Conservation (phyloP, 1,140 invertebrate genomes). For the Tyrophagus putrescentiae region DNA sequence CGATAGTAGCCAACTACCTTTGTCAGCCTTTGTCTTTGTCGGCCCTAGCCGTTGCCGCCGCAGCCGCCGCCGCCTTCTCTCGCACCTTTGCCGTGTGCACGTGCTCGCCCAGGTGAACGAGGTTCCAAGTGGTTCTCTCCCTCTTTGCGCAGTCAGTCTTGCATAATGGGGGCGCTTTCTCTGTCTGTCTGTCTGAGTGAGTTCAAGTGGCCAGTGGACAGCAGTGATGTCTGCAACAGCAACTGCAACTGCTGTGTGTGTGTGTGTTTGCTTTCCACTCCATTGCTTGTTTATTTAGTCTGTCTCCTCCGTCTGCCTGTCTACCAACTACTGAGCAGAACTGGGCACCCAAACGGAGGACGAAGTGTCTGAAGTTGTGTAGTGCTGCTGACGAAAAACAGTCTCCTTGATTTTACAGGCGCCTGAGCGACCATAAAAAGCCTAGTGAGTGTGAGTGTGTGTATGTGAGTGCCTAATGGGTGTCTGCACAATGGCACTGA, state of each 20-base stretch:
- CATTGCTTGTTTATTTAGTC: slow-evolving; percentile 10
- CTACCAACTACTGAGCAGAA: too few relatives aligned
- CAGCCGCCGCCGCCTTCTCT: slow-evolving; percentile 4
- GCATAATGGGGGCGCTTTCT: slow-evolving; percentile 4
- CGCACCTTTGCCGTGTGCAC: neutral
- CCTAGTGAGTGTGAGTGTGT: too few relatives aligned
- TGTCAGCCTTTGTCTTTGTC: neutral
- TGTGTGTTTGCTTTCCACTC: slow-evolving; percentile 13
- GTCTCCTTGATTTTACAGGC: too few relatives aligned
- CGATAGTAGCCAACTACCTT: slow-evolving; percentile 4
- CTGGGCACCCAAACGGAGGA: too few relatives aligned
- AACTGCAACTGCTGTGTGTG: too few relatives aligned
- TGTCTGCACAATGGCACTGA: too few relatives aligned
- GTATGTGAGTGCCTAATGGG: too few relatives aligned
- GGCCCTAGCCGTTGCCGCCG: neutral
- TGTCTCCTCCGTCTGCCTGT: neutral
- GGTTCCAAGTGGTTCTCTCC: neutral
- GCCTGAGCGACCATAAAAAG: too few relatives aligned
- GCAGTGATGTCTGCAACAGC: neutral
- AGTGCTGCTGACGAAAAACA: too few relatives aligned
- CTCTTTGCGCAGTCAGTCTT: neutral
- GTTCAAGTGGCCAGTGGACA: slow-evolving; percentile 2
- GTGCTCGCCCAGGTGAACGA: slow-evolving; percentile 15
- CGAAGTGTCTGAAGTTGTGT: too few relatives aligned
- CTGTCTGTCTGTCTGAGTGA: neutral